These are phyloP conservation scores for Drosophila vallismaia DNA, from an alignment of 2,888 invertebrate species.

Conservation along the genomic window DNA sequence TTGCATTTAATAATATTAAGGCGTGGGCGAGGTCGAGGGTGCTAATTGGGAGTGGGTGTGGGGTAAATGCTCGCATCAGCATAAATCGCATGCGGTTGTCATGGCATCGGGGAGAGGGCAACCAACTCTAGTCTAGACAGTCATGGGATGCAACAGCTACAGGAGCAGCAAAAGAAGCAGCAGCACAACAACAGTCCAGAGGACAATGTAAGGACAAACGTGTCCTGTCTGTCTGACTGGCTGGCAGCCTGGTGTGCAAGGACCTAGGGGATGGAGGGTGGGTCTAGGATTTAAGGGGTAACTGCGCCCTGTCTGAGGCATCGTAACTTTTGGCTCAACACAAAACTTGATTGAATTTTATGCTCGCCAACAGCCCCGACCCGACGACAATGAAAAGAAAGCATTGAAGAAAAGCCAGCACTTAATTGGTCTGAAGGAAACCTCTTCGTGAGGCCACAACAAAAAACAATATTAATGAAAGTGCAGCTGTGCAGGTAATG, in stretches of 20 bases:
- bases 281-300: constrained; percentile 15
- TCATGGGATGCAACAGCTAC: constrained; percentile 48
- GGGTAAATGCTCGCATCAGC: constrained; percentile 40
- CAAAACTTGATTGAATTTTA: constrained; percentile 78
- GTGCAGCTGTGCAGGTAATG: constrained; percentile 53
- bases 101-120: constrained; percentile 61
- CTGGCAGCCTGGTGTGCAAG: neutral
- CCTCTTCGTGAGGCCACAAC: constrained; percentile 26
- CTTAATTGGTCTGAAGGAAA: constrained; percentile 50
- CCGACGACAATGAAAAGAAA: constrained; percentile 48
- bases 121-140: constrained; percentile 72
- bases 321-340: constrained; percentile 77
- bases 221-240: constrained; percentile 58
- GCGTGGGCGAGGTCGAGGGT: constrained; percentile 36
- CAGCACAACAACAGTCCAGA: constrained; percentile 49
- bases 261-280: neutral
- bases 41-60: constrained; percentile 1
- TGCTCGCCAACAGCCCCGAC: constrained; percentile 63
- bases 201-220: constrained; percentile 78
- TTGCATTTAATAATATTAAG: constrained; percentile 80
- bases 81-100: constrained; percentile 79
- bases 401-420: constrained; percentile 29
- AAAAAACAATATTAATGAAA: constrained; percentile 41
- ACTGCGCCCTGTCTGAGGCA: constrained; percentile 38
- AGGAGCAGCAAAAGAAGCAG: constrained; percentile 11